phyloP scores from a whole-genome alignment of 2,797 vertebrate genomes.

The Pantherophis vulpinus region DNA sequence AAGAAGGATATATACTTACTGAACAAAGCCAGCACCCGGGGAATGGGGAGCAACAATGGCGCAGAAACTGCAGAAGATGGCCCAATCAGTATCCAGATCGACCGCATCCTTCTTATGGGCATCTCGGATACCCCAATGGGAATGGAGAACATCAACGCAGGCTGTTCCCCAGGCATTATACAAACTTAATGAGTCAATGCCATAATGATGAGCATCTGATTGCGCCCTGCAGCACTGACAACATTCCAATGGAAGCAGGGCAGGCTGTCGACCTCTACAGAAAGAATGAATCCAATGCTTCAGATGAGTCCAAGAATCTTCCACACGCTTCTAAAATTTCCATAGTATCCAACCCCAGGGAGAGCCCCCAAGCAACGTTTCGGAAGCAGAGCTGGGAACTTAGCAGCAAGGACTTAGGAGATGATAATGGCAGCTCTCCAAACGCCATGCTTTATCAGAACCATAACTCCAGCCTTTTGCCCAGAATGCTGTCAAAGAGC shows the following conservation, averaged over 20 bases:
- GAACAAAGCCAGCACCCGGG: slow-evolving; percentile 35
- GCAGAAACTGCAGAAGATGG: slow-evolving; percentile 35
- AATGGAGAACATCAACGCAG: slow-evolving; percentile 13
- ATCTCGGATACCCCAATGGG: slow-evolving; percentile 13
- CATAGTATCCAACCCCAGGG: slow-evolving; percentile 67
- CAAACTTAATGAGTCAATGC: slow-evolving; percentile 35
- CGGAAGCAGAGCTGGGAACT: slow-evolving; percentile 77
- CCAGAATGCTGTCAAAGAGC: slow-evolving; percentile 80
- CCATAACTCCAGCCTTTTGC: slow-evolving; percentile 85
- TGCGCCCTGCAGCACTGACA: slow-evolving; percentile 74
- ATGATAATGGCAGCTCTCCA: slow-evolving; percentile 75
- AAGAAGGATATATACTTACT: slow-evolving; percentile 38
- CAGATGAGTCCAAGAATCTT: slow-evolving; percentile 49
- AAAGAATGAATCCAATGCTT: slow-evolving; percentile 35
- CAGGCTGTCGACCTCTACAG: slow-evolving; percentile 40
- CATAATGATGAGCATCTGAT: slow-evolving; percentile 49
- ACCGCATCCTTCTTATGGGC: slow-evolving; percentile 39
- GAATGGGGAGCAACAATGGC: slow-evolving; percentile 25
- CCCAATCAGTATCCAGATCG: slow-evolving; percentile 64
- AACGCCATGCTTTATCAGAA: slow-evolving; percentile 76
- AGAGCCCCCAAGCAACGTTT: slow-evolving; percentile 63
- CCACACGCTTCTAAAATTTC: slow-evolving; percentile 59
- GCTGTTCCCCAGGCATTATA: slow-evolving; percentile 46
- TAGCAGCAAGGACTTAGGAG: slow-evolving; percentile 73
- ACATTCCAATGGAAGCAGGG: slow-evolving; percentile 51